A percentile compares a stretch with the other conserved stretches of the same genome.
Evolutionary conservation across 2,113 vertebrate species (phyloP).

Genomic region (Chloropsis cyanopogon): DNA sequence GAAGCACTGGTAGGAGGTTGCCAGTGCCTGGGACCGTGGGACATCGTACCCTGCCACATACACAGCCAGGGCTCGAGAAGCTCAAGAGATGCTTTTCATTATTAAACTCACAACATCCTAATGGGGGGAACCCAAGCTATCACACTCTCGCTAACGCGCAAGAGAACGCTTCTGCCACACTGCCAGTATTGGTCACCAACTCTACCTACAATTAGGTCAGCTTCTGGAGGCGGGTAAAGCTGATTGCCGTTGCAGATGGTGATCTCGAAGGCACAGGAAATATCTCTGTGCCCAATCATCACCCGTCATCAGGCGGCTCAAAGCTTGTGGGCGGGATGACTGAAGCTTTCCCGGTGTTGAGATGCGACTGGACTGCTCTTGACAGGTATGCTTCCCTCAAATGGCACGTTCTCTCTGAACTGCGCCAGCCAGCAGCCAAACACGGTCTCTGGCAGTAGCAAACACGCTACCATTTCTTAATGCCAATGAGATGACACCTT

Average conservation of each 20-base stretch:
- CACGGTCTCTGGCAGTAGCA: neutral
- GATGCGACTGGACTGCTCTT: no score
- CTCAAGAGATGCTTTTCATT: neutral
- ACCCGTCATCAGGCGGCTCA: neutral
- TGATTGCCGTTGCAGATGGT: neutral
- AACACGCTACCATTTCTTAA: neutral
- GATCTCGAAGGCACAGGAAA: neutral
- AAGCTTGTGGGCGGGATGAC: neutral
- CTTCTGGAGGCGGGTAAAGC: neutral
- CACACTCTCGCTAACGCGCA: rapidly evolving
- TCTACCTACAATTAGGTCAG: neutral
- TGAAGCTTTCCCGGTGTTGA: neutral
- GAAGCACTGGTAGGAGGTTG: neutral
- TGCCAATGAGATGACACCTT: neutral
- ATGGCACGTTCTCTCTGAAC: neutral
- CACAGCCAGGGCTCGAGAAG: neutral
- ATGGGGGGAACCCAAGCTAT: neutral
- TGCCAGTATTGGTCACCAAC: neutral
- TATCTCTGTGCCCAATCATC: neutral
- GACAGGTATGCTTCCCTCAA: neutral
- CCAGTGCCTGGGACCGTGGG: neutral
- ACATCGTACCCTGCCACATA: neutral
- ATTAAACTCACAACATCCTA: neutral
- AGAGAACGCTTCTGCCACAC: neutral
- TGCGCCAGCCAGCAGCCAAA: neutral